Evolutionary conservation across 2,797 vertebrate genomes (phyloP), one percentile per base, ranked within the genome.

Genomic region (Gorsachius magnificus): DNA sequence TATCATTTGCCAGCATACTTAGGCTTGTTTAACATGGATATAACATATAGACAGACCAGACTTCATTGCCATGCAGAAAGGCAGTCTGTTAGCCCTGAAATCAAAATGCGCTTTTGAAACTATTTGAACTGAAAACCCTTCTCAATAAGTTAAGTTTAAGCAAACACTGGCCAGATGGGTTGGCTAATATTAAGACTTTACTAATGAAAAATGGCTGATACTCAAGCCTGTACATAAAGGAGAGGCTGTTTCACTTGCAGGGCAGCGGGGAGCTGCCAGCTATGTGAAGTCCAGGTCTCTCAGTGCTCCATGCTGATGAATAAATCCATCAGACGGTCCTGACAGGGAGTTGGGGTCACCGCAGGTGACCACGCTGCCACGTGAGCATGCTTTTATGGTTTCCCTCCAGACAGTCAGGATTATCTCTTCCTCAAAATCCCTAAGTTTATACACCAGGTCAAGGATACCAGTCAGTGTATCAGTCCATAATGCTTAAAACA

Each of bases 171-270:
- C 43, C 88, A 87, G 77, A 78, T 68, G 63, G 24, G 22, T 45
- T 79, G 93, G 84, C 41, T 88, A 94, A 81, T 81, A 93, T 38
- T 63, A 83, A 89, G 63, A 78, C 53, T 84, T 91, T 17, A 60
- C 68, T 60, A 78, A 57, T 64, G 71, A 96, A 89, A 95, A 90
- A 51, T 43, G 70, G 64, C 79, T 79, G 58, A 12, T 84, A 54
- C 74, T 70, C 72, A 83, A 83, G 70, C 18, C 64, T 41, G 83
- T 48, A 61, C 61, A 65, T 63, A 78, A 92, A 78, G 70, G 57
- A 85, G 57, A 81, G 61, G 79, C 61, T 93, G 63, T 89, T 85
- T 58, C 82, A 58, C 57, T 89, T 0, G 0, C 86, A 92, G 50
- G 36, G 80, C 1, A 1, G 63, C 36, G 50, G 38, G 77, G 51